Evolutionary conservation across 2,888 invertebrate genomes (phyloP), one percentile per base, ranked within the genome.

Genomic region (Serripes groenlandicus): DNA sequence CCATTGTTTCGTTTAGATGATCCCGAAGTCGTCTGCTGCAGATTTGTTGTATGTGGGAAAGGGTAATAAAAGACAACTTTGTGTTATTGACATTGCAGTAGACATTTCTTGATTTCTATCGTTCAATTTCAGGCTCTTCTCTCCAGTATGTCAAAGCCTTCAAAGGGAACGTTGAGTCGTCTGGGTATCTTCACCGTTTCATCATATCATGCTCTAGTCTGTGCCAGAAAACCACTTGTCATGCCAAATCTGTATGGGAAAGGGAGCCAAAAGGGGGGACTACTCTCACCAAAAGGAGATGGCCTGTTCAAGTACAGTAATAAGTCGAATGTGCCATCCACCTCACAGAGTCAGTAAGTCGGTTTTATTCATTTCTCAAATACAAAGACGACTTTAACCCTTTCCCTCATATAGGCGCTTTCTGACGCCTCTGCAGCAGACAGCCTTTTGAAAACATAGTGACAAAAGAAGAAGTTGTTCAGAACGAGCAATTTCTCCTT

Each of bases 151-250:
- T 98, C 98, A 34, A 97, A 98, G 91, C 97, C 97, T 91, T 98
- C 99, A 90, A 99, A 99, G 96, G 97, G 97, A 93, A 98, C 98
- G 68, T 96, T 99, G 93, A 98, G 98, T 96, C 97, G 98, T 94
- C 96, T 99, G 93, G 99, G 99, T 83, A 98, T 99, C 92, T 99
- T 99, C 96, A 99, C 98, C 74, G 99, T 99, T 90, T 99, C 98
- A 78, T 98, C 98, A 89, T 98, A 99, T 96, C 99, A 99, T 95
- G 99, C 99, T 89, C 98, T 98, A 95, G 98, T 99, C 92, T 98
- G 98, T 95, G 98, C 99, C 80, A 97, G 99, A 88, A 98, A 98
- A 92, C 99, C 99, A 0, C 89, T 92, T 62, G 88, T 91, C 34
- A 88, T 92, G 83, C 92, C 92, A 21, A 91, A 91, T 80, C 88